Base-by-base conservation (phyloP, 2,888 invertebrate genomes). In the Andrena camellia region DNA sequence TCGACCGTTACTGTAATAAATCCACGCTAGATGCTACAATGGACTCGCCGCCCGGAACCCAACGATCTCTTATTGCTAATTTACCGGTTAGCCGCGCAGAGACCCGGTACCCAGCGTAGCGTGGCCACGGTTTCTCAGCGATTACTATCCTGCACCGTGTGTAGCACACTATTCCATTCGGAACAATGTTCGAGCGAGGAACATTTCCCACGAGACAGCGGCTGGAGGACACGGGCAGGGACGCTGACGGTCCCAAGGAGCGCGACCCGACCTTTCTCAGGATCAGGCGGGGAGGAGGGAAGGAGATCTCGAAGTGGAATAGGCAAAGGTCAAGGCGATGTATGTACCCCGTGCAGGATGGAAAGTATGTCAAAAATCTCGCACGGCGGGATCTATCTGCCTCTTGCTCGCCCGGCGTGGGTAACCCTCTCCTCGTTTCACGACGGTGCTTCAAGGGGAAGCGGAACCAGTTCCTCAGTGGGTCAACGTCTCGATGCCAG, bases 301-400 rank as follows among this genome's bases (percentile, higher is more conserved):
- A 48, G 42, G 48, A 50, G 70, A 63, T 29, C 68, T 78, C 35
- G 60, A 89, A 91, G 89, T 89, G 83, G 90, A 90, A 90, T 92
- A 90, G 90, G 89, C 89, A 87, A 93, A 92, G 92, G 92, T 92
- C 92, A 92, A 90, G 90, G 90, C 90, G 86, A 89, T 90, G 90
- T 90, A 89, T 90, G 90, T 90, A 89, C 88, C 86, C 88, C 85
- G 82, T 79, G 84, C 76, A 71, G 71, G 80, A 87, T 88, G 86
- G 93, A 93, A 94, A 94, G 94, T 94, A 89, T 93, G 94, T 93
- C 94, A 93, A 93, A 93, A 93, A 94, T 94, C 90, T 90, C 88
- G 90, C 90, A 84, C 87, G 88, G 83, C 86, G 79, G 84, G 84
- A 88, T 88, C 84, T 86, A 74, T 78, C 75, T 77, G 81, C 69